These are phyloP conservation scores for Hippocampus abdominalis DNA, from an alignment of 2,113 vertebrate genomes.

Conservation along the genomic window DNA sequence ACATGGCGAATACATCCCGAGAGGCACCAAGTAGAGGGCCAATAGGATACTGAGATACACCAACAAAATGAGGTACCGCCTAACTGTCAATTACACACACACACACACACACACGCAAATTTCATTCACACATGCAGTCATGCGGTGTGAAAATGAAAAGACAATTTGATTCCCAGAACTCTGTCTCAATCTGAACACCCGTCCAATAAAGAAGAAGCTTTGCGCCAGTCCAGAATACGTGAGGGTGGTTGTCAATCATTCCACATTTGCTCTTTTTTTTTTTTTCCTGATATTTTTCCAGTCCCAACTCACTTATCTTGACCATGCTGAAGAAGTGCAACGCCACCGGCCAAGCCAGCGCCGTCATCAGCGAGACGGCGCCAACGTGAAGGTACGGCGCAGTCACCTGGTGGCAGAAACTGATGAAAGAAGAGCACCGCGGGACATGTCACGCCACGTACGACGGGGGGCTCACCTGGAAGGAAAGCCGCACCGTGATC, in stretches of 20 bases:
- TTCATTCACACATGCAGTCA: neutral
- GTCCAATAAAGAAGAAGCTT: no score
- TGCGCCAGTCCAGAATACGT: no score
- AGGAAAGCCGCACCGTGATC: conserved; percentile 76
- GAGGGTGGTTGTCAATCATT: no score
- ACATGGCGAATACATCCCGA: conserved; percentile 88
- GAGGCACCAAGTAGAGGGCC: conserved; percentile 80
- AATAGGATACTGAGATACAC: conserved; percentile 78
- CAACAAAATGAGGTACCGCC: conserved; percentile 70
- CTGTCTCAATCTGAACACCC: no score
- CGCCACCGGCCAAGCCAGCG: conserved; percentile 80
- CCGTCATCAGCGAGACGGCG: conserved; percentile 73
- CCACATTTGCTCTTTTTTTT: neutral
- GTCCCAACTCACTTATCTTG: conserved; percentile 66
- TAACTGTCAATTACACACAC: conserved; percentile 62
- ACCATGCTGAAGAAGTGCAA: conserved; percentile 77
- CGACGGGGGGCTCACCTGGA: conserved; percentile 71
- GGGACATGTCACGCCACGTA: no score
- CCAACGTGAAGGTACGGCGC: conserved; percentile 82
- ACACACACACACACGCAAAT: neutral
- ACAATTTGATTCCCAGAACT: no score
- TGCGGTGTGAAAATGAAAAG: no score
- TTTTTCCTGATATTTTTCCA: no score
- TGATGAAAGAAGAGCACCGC: neutral
- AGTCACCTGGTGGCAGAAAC: conserved; percentile 63